Base-by-base conservation (phyloP, 2,113 vertebrate genomes). In the Neodon shergylaensis region DNA sequence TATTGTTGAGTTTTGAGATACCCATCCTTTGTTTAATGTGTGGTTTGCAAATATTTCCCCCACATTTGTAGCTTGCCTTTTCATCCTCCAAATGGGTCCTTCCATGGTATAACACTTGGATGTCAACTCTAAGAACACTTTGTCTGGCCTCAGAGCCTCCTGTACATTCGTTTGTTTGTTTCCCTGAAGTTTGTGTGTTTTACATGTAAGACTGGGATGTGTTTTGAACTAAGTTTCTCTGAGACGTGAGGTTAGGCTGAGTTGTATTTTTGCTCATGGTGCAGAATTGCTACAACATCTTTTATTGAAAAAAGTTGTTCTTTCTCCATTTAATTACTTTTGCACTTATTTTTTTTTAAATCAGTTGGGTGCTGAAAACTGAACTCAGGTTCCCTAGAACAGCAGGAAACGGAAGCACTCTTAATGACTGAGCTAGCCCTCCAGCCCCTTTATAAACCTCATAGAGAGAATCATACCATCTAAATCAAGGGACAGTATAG, bases 171-270 rank as follows among this genome's bases (percentile, higher is more conserved):
- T 2, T 61, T 17, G n/a, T 47, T 22, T 49, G 58, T 77, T 16
- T 17, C 5, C 33, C 82, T 66, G 17, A 87, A 82, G 70, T 16
- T 47, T 66, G 86, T 90, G 61, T 87, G 44, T 87, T 94, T 90
- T 90, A 65, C 16, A 66, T 83, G 44, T 94, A 91, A 97, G 63
- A 66, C 24, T 39, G 77, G 0, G 3, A n/a, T 88, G 44, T 26
- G 77, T 93, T 96, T 91, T 78, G 52, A 94, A 61, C 82, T 92
- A 54, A 88, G 84, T 95, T 95, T 85, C 26, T 76, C 22, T 88
- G 78, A 65, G 33, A 2, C 68, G 31, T 88, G 87, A 87, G 49
- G 44, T 88, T 92, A 91, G 68, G 58, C 33, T 58, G 39, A 73
- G 54, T 77, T 49, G 24, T 77, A 72, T 21, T 72, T 82, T 86